phyloP scores from a whole-genome alignment of 2,888 invertebrate species.

The Brachylomia viminalis region DNA sequence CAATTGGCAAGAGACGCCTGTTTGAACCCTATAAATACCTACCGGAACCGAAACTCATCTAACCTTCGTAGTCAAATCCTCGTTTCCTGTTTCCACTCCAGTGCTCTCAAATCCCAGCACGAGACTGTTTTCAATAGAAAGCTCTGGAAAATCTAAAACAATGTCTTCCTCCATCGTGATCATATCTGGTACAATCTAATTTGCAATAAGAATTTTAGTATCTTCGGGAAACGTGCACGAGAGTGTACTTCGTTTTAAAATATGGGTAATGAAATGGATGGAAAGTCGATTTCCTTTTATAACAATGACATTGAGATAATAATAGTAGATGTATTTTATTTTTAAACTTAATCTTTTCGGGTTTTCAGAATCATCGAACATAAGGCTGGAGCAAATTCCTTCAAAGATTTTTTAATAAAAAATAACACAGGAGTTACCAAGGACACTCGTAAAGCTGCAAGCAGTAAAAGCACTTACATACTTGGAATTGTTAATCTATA shows the following conservation, averaged over 20 bases:
- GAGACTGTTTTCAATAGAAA: conserved; percentile 45
- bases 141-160: conserved; percentile 55
- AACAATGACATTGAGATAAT: neutral
- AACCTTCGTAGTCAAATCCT: conserved; percentile 16
- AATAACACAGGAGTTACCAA: no score
- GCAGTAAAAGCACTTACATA: neutral
- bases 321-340: neutral
- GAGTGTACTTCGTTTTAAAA: conserved; percentile 36
- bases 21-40: conserved; percentile 14
- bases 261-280: conserved; percentile 18
- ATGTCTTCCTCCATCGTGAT: conserved; percentile 41
- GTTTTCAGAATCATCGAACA: no score
- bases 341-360: no score
- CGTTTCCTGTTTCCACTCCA: conserved; percentile 29
- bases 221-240: conserved; percentile 31
- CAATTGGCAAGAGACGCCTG: conserved; percentile 14
- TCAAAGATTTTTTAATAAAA: no score
- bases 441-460: neutral
- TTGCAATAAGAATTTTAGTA: conserved; percentile 58
- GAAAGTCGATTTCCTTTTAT: conserved; percentile 31
- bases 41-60: conserved; percentile 14
- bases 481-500: no score
- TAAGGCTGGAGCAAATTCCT: no score
- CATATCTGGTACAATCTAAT: conserved; percentile 55
- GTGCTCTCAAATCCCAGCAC: conserved; percentile 28